Percentiles rank a stretch among this genome's conserved stretches.
phyloP scores from a whole-genome alignment of 2,888 invertebrate genomes.

The Poecilobothrus nobilitatus region DNA sequence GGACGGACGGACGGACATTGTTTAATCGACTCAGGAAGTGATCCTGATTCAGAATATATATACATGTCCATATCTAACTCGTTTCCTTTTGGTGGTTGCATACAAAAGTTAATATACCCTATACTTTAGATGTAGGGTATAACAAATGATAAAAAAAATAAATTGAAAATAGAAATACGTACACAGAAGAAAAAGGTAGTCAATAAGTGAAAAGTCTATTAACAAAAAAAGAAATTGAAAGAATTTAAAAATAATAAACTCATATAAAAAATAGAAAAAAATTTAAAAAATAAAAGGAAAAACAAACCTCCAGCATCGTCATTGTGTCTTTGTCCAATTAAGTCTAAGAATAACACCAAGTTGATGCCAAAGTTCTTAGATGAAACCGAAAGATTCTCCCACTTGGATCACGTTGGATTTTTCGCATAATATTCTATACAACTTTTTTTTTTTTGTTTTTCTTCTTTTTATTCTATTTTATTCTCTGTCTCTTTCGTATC shows the following conservation, averaged over 20 bases:
- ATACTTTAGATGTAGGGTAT: too few species aligned
- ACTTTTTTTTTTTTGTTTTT: not conserved
- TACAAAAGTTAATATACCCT: too few species aligned
- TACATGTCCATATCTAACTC: too few species aligned
- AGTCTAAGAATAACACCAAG: slow-evolving; percentile 2
- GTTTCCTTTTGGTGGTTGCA: too few species aligned
- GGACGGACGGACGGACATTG: too few species aligned
- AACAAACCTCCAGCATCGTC: slow-evolving; percentile 8
- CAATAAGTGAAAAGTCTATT: too few species aligned
- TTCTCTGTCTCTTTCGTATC: not conserved
- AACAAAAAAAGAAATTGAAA: not conserved
- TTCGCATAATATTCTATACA: not conserved
- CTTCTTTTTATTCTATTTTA: not conserved
- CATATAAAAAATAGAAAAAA: too few species aligned
- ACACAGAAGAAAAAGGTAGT: too few species aligned
- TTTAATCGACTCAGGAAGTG: too few species aligned
- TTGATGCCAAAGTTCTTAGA: not conserved
- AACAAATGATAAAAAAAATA: too few species aligned
- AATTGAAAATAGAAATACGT: too few species aligned
- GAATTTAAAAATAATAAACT: not conserved
- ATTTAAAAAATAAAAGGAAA: not conserved
- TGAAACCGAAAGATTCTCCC: slow-evolving; percentile 11
- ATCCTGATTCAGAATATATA: too few species aligned
- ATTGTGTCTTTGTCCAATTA: slow-evolving; percentile 11
- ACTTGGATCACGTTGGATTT: slow-evolving; percentile 9